phyloP scores from a whole-genome alignment of 2,113 vertebrate species.

The Perccottus glenii region DNA sequence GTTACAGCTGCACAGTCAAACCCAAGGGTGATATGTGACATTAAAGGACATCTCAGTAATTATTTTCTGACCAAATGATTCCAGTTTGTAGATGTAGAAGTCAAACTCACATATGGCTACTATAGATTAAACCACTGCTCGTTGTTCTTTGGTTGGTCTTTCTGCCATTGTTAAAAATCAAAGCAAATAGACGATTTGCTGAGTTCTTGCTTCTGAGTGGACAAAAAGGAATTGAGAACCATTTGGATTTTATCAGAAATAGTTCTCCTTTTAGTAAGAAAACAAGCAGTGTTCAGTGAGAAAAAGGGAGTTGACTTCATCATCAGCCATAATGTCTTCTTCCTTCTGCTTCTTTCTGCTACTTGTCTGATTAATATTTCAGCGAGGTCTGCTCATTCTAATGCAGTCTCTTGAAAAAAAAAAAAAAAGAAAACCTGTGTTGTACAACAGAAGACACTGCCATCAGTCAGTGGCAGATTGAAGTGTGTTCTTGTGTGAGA shows the following conservation, averaged over 20 bases:
- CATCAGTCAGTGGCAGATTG: not conserved
- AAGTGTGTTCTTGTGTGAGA: not conserved
- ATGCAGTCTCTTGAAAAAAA: slow-evolving; percentile 14
- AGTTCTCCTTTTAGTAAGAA: slow-evolving; percentile 45
- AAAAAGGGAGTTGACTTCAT: slow-evolving; percentile 48
- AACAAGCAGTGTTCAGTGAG: slow-evolving; percentile 56
- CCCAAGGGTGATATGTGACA: not conserved
- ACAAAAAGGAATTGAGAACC: not conserved
- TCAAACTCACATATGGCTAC: too few relatives aligned
- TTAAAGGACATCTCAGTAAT: too few relatives aligned
- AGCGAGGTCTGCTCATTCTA: slow-evolving; percentile 34
- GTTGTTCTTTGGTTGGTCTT: too few relatives aligned
- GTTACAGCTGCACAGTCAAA: slow-evolving; percentile 12
- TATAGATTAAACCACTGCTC: not conserved
- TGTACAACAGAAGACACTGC: slow-evolving; percentile 3
- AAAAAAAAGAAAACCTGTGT: slow-evolving; percentile 13
- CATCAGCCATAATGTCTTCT: slow-evolving; percentile 52
- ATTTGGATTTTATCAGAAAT: not conserved
- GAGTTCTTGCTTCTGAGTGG: not conserved
- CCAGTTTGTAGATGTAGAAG: too few relatives aligned
- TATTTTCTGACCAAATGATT: too few relatives aligned
- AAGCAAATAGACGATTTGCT: not conserved
- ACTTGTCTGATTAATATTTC: slow-evolving; percentile 66
- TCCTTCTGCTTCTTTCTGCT: slow-evolving; percentile 46
- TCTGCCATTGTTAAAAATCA: not conserved